phyloP scores from a whole-genome alignment of 2,888 invertebrate species.

The Ormyrus pomaceus region DNA sequence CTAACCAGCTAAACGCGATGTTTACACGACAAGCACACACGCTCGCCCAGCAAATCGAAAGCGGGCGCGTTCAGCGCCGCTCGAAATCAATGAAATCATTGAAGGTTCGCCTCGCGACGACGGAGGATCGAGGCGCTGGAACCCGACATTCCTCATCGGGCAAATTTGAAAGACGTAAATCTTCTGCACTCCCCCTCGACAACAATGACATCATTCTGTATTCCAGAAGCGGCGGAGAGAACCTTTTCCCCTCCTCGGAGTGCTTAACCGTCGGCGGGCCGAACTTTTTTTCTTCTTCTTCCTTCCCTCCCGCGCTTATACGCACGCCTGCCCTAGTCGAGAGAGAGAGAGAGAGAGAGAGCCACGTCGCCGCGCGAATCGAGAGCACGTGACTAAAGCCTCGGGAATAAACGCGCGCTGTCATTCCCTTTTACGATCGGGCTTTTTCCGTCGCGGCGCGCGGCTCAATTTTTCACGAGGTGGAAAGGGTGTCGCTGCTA shows the following conservation, averaged over 20 bases:
- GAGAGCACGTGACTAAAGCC: constrained; percentile 15
- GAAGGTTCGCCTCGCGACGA: not conserved
- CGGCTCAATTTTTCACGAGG: not conserved
- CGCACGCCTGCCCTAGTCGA: not conserved
- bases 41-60: not conserved
- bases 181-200: constrained; percentile 15
- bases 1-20: not conserved
- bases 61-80: not conserved
- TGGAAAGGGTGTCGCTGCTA: not conserved
- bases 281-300: constrained; percentile 20
- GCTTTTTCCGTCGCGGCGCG: constrained; percentile 1
- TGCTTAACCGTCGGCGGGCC: constrained; percentile 20
- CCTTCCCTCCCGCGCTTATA: not conserved
- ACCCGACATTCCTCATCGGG: constrained; percentile 21
- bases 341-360: not conserved
- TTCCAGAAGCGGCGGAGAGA: constrained; percentile 22
- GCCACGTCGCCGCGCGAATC: not conserved
- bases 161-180: constrained; percentile 28
- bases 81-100: constrained; percentile 49
- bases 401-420: not conserved
- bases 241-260: constrained; percentile 10
- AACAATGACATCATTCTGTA: constrained; percentile 54
- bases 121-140: not conserved
- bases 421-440: constrained; percentile 11
- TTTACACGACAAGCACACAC: not conserved